Conservation (phyloP, 1,140 invertebrate genomes). For the Piezodorus guildinii region DNA sequence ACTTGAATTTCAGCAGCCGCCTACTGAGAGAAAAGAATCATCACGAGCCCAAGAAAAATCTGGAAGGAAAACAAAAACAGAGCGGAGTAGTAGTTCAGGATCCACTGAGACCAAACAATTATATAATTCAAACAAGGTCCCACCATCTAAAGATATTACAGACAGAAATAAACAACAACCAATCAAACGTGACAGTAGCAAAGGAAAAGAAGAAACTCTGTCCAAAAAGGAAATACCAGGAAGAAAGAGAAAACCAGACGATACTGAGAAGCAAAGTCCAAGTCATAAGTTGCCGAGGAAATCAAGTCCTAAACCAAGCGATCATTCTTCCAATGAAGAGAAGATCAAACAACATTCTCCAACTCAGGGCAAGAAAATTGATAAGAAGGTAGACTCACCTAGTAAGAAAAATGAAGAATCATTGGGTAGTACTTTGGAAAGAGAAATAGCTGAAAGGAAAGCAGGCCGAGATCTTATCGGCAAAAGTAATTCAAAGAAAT, state of each 20-base stretch:
- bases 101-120: not conserved
- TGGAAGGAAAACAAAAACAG: slow-evolving; percentile 24
- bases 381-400: slow-evolving; percentile 41
- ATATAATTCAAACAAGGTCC: slow-evolving; percentile 13
- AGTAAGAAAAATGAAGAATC: slow-evolving; percentile 21
- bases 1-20: slow-evolving; percentile 56
- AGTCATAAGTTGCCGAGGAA: slow-evolving; percentile 26
- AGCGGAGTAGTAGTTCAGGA: slow-evolving; percentile 16
- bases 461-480: slow-evolving; percentile 21
- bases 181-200: slow-evolving; percentile 19
- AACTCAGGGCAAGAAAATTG: slow-evolving; percentile 55
- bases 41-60: slow-evolving; percentile 35
- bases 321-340: slow-evolving; percentile 31
- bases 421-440: slow-evolving; percentile 25
- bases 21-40: slow-evolving; percentile 61
- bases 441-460: slow-evolving; percentile 29
- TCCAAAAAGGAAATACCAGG: slow-evolving; percentile 23
- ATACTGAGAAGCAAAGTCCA: slow-evolving; percentile 25
- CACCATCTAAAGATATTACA: slow-evolving; percentile 6
- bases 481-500: slow-evolving; percentile 27
- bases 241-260: slow-evolving; percentile 33
- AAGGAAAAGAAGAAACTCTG: slow-evolving; percentile 11
- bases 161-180: slow-evolving; percentile 24
- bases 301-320: slow-evolving; percentile 28
- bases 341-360: slow-evolving; percentile 38